Evolutionary conservation across 2,888 invertebrate genomes (phyloP), one percentile per base, ranked within the genome.

Genomic region (Prosapia bicincta): DNA sequence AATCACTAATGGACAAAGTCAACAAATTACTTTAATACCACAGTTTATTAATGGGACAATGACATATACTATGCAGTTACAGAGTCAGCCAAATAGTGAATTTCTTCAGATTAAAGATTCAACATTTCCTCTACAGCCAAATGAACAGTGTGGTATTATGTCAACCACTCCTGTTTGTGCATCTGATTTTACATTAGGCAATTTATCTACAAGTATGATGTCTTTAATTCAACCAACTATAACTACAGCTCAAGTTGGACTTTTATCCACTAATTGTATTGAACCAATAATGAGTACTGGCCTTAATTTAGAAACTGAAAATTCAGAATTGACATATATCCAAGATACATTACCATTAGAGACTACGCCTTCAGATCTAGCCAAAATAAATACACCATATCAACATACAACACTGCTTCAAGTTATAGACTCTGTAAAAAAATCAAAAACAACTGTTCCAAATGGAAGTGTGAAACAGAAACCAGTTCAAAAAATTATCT

Each of bases 1-100:
- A 24, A 67, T 66, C 0, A 32, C 6, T 67, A 15, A 32, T n/a
- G 32, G 32, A 26, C 30, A 28, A 23, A 67, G 28, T 38, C 74
- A 74, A 54, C 68, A 74, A 38, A 20, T 74, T 54, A 43, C 74
- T 25, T 28, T 68, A 23, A 28, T 74, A 15, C 74, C 74, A n/a
- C 68, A 74, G 26, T 66, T 74, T 26, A 54, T 74, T 13, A 74
- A 74, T 74, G 74, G 74, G 2, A 54, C 68, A 25, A 65, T 74
- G 23, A 74, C 74, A 30, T 74, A 74, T 54, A 74, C 74, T 38
- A 26, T 74, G 20, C 74, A 74, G 28, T 54, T 74, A 54, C 25
- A 26, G 9, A 68, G 69, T 69, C 26, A 43, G 69, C 23, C 28
- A 15, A 67, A 38, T 67, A 74, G 23, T 74, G 68, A 43, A 69